Base-by-base conservation (phyloP, 2,888 invertebrate species). In the Arge pagana region DNA sequence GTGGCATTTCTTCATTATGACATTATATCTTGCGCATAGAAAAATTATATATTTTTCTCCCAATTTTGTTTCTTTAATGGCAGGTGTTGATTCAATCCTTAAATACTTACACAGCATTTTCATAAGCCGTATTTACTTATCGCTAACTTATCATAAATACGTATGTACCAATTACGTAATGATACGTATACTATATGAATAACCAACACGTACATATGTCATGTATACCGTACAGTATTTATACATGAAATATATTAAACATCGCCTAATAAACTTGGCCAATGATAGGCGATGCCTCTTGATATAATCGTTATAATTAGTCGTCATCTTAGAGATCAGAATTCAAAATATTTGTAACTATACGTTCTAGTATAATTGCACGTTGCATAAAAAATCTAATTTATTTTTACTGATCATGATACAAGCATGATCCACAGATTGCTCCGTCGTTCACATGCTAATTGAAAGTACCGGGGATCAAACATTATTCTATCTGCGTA, bases 221-320 rank as follows among this genome's bases (percentile, higher is more conserved):
- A 40, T 35, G 40, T 33, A 50, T 39, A 21, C 28, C 39, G 26
- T 36, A 50, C 40, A 30, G 11, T 50, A 51, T 42, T 42, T 19
- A 42, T 42, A 42, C 33, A 43, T 51, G 43, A 51, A 35, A 51
- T 51, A 43, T 51, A 36, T 51, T 35, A 45, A 35, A 45, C 45
- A 45, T 45, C n/a, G 45, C 33, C 45, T 21, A 45, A 33, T 24
- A 19, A 45, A 16, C 35, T 31, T 24, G 23, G 33, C 33, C 33
- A 33, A 10, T 33, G 35, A 35, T 33, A 24, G 24, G 21, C 16
- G 31, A 35, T 45, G 45, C 45, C 45, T 45, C 45, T 35, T 21
- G 35, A 33, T 31, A 15, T 10, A 21, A 24, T 23, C 2, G 7
- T 5, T 10, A 23, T 30, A n/a, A 6, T 11, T 30, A 26, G n/a